phyloP scores from a whole-genome alignment of 2,797 vertebrate genomes.

The Capromys pilorides region DNA sequence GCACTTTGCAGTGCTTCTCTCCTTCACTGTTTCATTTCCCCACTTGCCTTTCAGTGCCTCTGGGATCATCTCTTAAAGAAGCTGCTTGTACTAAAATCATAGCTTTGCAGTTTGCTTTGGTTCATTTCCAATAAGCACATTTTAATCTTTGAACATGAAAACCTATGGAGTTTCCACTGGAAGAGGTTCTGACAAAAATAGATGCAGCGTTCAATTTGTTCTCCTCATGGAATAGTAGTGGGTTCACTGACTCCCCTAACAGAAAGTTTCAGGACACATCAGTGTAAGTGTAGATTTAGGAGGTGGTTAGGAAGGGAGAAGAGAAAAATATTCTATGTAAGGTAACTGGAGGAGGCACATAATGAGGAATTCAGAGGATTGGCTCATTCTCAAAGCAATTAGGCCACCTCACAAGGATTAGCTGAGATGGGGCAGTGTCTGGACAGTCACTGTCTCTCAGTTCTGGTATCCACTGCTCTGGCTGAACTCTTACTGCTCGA shows the following conservation, averaged over 20 bases:
- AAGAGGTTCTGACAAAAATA: neutral
- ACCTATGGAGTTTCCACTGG: neutral
- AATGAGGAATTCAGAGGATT: neutral
- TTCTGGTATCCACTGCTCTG: neutral
- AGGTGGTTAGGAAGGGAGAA: no score
- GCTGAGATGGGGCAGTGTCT: neutral
- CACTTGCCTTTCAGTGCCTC: neutral
- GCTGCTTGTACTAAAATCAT: neutral
- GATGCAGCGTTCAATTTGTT: neutral
- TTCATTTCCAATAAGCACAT: neutral
- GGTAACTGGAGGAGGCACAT: neutral
- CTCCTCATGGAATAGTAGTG: neutral
- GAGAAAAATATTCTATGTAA: neutral
- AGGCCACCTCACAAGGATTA: neutral
- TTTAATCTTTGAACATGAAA: constrained; percentile 28
- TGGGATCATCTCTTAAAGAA: neutral
- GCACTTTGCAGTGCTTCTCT: neutral
- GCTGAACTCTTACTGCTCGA: neutral
- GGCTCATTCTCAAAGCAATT: neutral
- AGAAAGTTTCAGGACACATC: neutral
- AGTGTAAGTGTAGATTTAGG: neutral
- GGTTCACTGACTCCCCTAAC: neutral
- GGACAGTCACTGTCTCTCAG: neutral
- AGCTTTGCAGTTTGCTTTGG: neutral
- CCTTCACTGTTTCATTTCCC: neutral